Percentiles rank a stretch among this genome's conserved stretches.
These are phyloP conservation scores for Athene cunicularia DNA, from an alignment of 2,113 vertebrate species.

Conservation along the genomic window DNA sequence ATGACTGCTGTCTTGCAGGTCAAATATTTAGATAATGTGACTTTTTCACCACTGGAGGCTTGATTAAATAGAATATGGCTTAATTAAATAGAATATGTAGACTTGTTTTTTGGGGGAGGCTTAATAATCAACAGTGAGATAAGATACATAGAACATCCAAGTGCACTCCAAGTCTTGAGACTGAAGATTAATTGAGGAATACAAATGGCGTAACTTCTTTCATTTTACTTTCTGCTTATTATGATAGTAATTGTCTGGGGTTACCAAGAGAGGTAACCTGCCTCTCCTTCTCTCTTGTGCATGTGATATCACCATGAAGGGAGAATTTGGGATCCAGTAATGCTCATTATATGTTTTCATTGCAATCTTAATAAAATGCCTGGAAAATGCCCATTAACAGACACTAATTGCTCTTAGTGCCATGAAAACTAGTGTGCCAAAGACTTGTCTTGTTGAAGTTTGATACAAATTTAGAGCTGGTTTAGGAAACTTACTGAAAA, in stretches of 20 bases:
- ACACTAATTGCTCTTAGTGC: not conserved
- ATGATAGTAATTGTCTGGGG: not conserved
- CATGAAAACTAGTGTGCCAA: not conserved
- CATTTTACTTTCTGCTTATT: not conserved
- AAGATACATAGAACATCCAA: not conserved
- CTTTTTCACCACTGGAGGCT: not conserved
- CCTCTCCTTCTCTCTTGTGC: not conserved
- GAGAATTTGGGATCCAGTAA: rapidly evolving
- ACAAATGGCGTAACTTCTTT: not conserved
- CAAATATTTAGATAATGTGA: not conserved
- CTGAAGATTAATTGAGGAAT: not conserved
- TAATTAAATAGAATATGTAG: not conserved
- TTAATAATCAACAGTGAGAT: not conserved
- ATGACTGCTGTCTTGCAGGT: not conserved
- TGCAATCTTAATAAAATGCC: not conserved
- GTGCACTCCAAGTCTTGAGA: not conserved
- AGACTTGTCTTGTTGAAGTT: not conserved
- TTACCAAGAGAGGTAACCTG: not conserved
- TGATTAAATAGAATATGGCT: not conserved
- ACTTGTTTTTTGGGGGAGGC: not conserved
- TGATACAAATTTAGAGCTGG: not conserved
- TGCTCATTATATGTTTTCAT: not conserved
- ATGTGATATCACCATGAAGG: not conserved
- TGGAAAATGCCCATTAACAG: not conserved
- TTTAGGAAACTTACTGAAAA: not conserved